Percentiles rank a stretch among this genome's conserved stretches.
These are phyloP conservation scores for Dasypolia templi DNA, from an alignment of 2,888 invertebrate genomes.

Conservation along the genomic window DNA sequence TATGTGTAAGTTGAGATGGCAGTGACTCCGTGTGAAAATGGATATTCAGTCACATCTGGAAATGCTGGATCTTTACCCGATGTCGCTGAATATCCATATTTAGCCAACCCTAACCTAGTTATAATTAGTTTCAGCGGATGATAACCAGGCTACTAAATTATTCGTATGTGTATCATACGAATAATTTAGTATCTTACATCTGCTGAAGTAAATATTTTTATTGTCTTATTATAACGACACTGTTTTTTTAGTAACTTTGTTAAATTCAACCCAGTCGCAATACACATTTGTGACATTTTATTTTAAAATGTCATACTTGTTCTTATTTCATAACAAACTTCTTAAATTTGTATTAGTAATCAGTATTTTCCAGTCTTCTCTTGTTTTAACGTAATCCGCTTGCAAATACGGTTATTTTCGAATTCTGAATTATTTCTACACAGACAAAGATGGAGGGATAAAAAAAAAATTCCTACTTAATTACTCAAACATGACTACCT, in stretches of 20 bases:
- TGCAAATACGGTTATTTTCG: conserved; percentile 14
- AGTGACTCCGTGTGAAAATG: neutral
- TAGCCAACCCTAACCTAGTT: neutral
- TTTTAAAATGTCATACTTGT: neutral
- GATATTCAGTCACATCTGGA: conserved; percentile 13
- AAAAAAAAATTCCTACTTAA: neutral
- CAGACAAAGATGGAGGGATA: neutral
- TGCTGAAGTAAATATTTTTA: too few relatives aligned
- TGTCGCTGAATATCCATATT: too few relatives aligned
- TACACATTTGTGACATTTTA: neutral
- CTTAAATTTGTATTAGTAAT: neutral
- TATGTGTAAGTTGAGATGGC: neutral
- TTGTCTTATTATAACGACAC: too few relatives aligned
- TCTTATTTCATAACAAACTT: neutral
- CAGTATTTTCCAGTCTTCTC: too few relatives aligned
- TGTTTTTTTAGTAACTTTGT: too few relatives aligned
- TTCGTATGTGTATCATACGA: too few relatives aligned
- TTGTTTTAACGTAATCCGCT: neutral
- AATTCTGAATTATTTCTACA: neutral
- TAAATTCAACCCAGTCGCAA: neutral
- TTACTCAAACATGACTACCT: neutral
- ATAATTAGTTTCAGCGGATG: neutral
- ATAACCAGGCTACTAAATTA: neutral
- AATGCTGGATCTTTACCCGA: too few relatives aligned
- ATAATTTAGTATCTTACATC: too few relatives aligned